Percentiles rank a stretch among this genome's conserved stretches.
phyloP scores from a whole-genome alignment of 2,888 invertebrate species.

The Erebia ligea region DNA sequence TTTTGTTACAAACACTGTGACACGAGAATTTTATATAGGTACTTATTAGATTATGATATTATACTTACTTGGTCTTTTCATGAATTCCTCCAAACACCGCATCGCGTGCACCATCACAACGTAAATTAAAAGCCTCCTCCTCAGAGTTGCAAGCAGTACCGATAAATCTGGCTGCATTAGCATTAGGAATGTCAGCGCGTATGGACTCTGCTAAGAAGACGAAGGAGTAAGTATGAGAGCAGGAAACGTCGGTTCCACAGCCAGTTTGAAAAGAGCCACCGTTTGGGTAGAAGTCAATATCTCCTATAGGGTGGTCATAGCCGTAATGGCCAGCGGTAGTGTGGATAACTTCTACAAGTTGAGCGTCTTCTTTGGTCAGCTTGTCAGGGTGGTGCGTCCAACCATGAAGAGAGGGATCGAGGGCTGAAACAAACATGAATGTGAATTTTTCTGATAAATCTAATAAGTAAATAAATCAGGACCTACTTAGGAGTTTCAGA shows the following conservation, averaged over 20 bases:
- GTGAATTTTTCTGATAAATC: not conserved
- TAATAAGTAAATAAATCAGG: no score
- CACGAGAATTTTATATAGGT: no score
- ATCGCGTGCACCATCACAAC: slow-evolving; percentile 57
- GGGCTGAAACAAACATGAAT: slow-evolving; percentile 52
- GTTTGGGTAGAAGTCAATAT: slow-evolving; percentile 72
- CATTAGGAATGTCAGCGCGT: slow-evolving; percentile 40
- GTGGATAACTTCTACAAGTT: slow-evolving; percentile 70
- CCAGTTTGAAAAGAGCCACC: slow-evolving; percentile 64
- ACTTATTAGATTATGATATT: no score
- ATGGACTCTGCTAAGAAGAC: slow-evolving; percentile 70
- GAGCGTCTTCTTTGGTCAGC: slow-evolving; percentile 58
- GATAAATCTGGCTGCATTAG: slow-evolving; percentile 55
- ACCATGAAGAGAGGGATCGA: slow-evolving; percentile 71
- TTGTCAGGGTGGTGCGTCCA: slow-evolving; percentile 70
- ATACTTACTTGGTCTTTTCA: slow-evolving; percentile 44
- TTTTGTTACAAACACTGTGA: no score
- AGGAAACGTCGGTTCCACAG: slow-evolving; percentile 55
- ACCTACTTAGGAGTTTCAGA: no score
- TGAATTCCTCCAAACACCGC: slow-evolving; percentile 61
- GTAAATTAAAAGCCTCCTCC: slow-evolving; percentile 51
- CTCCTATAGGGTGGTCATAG: slow-evolving; percentile 68
- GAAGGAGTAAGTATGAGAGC: slow-evolving; percentile 62
- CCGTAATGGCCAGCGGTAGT: slow-evolving; percentile 62
- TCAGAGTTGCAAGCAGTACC: slow-evolving; percentile 63